Evolutionary conservation across 2,113 vertebrate species (phyloP).

Genomic region (Suricata suricatta): DNA sequence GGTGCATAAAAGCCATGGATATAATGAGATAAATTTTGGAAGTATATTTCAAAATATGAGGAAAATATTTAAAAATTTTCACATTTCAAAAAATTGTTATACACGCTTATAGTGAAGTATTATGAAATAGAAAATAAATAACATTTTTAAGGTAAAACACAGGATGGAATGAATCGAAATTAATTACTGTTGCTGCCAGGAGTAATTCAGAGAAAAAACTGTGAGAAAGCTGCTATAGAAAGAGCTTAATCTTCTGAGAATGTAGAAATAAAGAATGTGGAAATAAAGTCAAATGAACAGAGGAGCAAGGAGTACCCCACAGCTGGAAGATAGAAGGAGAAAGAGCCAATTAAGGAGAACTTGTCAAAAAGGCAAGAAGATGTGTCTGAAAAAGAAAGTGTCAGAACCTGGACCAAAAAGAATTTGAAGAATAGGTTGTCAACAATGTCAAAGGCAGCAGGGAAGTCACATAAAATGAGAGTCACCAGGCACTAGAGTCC

Average conservation of each 20-base stretch:
- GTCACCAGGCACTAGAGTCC: not conserved
- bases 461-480: not conserved
- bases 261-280: not conserved
- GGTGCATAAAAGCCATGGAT: not conserved
- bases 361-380: not conserved
- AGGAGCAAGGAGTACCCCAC: not conserved
- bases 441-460: not conserved
- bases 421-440: not conserved
- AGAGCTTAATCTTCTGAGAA: not conserved
- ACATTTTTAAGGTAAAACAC: not conserved
- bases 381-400: not conserved
- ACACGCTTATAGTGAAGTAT: not conserved
- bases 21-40: not conserved
- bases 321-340: not conserved
- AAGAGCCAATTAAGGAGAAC: not conserved
- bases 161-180: not conserved
- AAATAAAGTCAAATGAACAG: not conserved
- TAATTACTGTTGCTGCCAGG: not conserved
- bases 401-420: not conserved
- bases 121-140: constrained; percentile 1
- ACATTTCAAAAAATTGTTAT: not conserved
- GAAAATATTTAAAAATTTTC: not conserved
- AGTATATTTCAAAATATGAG: not conserved
- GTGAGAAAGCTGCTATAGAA: not conserved
- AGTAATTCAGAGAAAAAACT: not conserved